Evolutionary conservation across 2,113 vertebrate species (phyloP), one percentile per base, ranked within the genome.

Genomic region (Atrichornis clamosus): DNA sequence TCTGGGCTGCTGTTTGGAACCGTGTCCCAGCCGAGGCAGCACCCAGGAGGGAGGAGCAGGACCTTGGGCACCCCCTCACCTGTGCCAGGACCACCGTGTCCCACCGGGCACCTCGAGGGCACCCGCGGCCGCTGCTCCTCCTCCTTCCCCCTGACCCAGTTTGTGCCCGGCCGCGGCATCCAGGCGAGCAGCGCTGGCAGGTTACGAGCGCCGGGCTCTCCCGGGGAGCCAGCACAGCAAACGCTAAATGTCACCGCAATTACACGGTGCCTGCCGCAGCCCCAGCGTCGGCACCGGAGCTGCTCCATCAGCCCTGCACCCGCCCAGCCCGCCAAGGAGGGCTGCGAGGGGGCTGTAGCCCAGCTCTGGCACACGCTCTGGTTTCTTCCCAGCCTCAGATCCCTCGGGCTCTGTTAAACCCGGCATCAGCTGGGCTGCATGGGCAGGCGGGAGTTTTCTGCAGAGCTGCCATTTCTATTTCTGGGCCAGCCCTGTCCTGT

Each of bases 41-140:
- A 2, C 44, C 6, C 2, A 0, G 63, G 7, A 56, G 37, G 50
- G 32, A 60, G 0, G 1, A 87, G 69, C 30, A 42, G 73, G 80
- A 52, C 18, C 46, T 35, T 7, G 39, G 39, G 41, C 24, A 56
- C 24, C 15, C 41, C 12, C 3, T 39, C 37, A 30, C 28, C 21
- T 4, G 3, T 27, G 50, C 46, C 47, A 46, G 80, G 33, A 47
- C 14, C 50, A 2, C 39, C 11, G 9, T 32, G 50, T 8, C 42
- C 55, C n/a, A 3, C 4, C 1, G 4, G 49, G 64, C 69, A 65
- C 27, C 80, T 19, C 1, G 1, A 10, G 27, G 78, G 73, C 11
- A 1, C 60, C 3, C 0, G 7, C 47, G 7, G 72, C 24, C 2
- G 0, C 68, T 1, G 3, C 1, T 1, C 46, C 17, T 2, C 20